These are phyloP conservation scores for Diplodus puntazzo DNA, from an alignment of 2,797 vertebrate species.

Conservation along the genomic window DNA sequence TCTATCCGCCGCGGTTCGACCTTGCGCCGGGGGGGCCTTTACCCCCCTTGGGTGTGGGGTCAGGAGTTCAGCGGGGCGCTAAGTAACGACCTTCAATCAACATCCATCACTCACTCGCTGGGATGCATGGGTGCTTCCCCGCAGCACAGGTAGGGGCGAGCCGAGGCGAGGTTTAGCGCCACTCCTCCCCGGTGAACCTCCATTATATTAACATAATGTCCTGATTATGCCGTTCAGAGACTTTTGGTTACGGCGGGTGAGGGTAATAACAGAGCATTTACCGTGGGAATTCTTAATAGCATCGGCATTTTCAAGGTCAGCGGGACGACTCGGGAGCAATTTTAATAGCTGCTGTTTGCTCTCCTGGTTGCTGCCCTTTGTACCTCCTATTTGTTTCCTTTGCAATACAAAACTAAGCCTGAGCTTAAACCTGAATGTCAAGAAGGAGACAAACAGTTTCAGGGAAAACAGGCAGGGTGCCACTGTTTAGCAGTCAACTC, in stretches of 20 bases:
- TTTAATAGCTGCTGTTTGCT: conserved; percentile 26
- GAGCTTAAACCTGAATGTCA: conserved; percentile 42
- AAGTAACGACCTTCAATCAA: conserved; percentile 79
- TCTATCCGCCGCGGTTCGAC: conserved; percentile 40
- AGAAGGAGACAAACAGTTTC: conserved; percentile 25
- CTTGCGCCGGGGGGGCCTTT: conserved; percentile 56
- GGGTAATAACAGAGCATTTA: conserved; percentile 57
- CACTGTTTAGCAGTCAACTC: conserved; percentile 74
- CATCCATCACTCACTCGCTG: conserved; percentile 72
- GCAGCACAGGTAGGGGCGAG: conserved; percentile 61
- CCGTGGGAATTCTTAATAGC: conserved; percentile 50
- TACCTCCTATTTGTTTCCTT: conserved; percentile 22
- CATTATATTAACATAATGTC: conserved; percentile 80
- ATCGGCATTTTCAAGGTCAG: conserved; percentile 64
- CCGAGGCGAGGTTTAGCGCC: conserved; percentile 39
- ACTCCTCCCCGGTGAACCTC: conserved; percentile 48
- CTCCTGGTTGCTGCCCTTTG: not conserved
- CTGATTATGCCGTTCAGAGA: conserved; percentile 69
- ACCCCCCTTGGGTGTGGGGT: conserved; percentile 60
- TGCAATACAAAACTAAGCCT: conserved; percentile 2
- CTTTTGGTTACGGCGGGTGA: conserved; percentile 46
- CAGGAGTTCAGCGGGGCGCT: conserved; percentile 77
- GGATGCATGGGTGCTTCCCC: conserved; percentile 66
- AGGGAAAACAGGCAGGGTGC: conserved; percentile 24
- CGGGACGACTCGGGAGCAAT: conserved; percentile 14